A percentile compares a stretch with the other conserved stretches of the same genome.
These are phyloP conservation scores for Lamellibrachia luymesi DNA, from an alignment of 1,140 invertebrate species.

Conservation along the genomic window DNA sequence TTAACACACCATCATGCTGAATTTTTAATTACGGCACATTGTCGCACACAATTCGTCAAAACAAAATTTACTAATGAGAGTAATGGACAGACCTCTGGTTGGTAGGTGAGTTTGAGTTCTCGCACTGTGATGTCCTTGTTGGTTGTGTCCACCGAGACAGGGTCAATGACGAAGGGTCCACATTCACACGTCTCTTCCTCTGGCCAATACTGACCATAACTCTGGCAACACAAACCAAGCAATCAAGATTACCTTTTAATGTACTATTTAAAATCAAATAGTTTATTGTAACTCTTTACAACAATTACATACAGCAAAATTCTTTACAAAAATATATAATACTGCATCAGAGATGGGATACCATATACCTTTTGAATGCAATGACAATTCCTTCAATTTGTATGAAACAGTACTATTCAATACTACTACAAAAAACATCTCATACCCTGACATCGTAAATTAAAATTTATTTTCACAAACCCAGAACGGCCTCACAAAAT, in stretches of 20 bases:
- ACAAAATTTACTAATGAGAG: background rate
- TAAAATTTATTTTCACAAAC: no score
- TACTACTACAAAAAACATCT: no score
- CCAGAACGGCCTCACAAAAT: no score
- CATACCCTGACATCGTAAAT: no score
- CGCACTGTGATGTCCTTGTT: conserved; percentile 26
- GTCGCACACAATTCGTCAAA: background rate
- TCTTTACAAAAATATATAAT: no score
- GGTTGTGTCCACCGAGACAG: background rate
- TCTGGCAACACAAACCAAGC: background rate
- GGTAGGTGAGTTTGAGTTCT: conserved; percentile 24
- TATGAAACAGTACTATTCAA: no score
- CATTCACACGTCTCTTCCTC: conserved; percentile 27
- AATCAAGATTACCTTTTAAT: background rate
- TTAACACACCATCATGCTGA: background rate
- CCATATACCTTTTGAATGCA: no score
- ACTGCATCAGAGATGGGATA: no score
- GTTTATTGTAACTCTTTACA: background rate
- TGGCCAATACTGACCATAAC: conserved; percentile 29
- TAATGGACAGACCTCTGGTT: background rate
- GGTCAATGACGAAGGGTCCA: conserved; percentile 28
- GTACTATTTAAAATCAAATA: background rate
- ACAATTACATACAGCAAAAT: background rate
- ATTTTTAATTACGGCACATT: no score
- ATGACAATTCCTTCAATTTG: no score